Conservation (phyloP, 2,113 vertebrate genomes). For the Camelus dromedarius region DNA sequence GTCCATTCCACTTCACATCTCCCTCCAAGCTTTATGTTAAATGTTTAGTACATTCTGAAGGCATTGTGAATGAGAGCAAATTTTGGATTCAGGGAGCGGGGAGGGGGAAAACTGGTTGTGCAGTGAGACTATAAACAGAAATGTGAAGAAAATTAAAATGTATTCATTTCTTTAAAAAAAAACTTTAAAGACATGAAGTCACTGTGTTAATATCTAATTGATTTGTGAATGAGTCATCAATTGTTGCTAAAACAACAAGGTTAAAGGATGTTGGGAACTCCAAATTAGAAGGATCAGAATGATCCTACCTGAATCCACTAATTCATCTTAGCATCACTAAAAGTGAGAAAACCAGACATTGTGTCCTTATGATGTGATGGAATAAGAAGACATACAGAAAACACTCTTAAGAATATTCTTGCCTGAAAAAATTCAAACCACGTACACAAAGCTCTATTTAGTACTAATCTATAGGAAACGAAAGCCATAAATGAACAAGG, state of each 20-base stretch:
- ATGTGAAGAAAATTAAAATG: not conserved
- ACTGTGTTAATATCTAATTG: not conserved
- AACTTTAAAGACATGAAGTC: not conserved
- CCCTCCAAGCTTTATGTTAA: not conserved
- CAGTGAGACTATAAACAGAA: not conserved
- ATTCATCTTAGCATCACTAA: not conserved
- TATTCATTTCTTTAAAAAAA: constrained; percentile 6
- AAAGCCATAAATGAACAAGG: not conserved
- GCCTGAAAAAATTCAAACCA: not conserved
- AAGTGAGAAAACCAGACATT: not conserved
- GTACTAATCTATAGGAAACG: not conserved
- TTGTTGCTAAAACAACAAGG: not conserved
- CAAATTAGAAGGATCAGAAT: not conserved
- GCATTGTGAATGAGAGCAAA: not conserved
- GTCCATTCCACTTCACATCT: not conserved
- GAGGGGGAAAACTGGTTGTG: not conserved
- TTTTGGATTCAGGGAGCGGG: not conserved
- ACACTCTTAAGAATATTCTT: not conserved
- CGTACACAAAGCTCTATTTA: not conserved
- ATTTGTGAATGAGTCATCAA: constrained; percentile 4
- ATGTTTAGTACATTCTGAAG: not conserved
- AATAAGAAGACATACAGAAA: not conserved
- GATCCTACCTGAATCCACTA: not conserved
- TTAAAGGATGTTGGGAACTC: constrained; percentile 10
- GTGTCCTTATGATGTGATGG: not conserved